A percentile compares a stretch with the other conserved stretches of the same genome.
Evolutionary conservation across 1,140 invertebrate genomes (phyloP).

Genomic region (Drosophila subpulchrella): DNA sequence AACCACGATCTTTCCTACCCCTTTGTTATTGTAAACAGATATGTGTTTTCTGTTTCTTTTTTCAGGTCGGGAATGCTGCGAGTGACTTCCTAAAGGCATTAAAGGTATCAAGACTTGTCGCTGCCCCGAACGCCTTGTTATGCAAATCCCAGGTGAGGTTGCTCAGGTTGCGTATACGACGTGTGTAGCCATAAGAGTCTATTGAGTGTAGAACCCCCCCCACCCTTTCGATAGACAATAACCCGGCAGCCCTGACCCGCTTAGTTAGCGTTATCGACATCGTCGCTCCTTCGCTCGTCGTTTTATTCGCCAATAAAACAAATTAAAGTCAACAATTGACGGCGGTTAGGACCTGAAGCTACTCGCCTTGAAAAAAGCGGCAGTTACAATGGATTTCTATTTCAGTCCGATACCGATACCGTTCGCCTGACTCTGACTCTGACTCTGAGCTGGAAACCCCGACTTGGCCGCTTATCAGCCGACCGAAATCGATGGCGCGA

Average conservation of each 20-base stretch:
- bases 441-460: conserved; percentile 18
- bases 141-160: conserved; percentile 43
- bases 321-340: conserved; percentile 80
- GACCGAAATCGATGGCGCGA: conserved; percentile 54
- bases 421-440: conserved; percentile 28
- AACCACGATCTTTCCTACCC: conserved; percentile 53
- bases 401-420: conserved; percentile 12
- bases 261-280: conserved; percentile 76
- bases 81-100: conserved; percentile 80
- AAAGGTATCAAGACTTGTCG: conserved; percentile 68
- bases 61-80: conserved; percentile 27
- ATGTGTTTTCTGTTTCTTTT: conserved; percentile 27
- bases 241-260: conserved; percentile 70
- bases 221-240: conserved; percentile 38
- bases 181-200: conserved; percentile 58
- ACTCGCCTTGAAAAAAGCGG: conserved; percentile 75
- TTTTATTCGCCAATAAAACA: conserved; percentile 69
- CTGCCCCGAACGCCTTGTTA: conserved; percentile 52
- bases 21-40: conserved; percentile 71
- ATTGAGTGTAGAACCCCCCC: conserved; percentile 5
- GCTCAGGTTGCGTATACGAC: conserved; percentile 79
- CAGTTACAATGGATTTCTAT: conserved; percentile 25
- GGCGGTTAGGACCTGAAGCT: conserved; percentile 80
- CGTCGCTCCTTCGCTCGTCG: conserved; percentile 39
- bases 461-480: conserved; percentile 57